Conservation (phyloP, 2,797 vertebrate species). For the Chloroceryle amazona region DNA sequence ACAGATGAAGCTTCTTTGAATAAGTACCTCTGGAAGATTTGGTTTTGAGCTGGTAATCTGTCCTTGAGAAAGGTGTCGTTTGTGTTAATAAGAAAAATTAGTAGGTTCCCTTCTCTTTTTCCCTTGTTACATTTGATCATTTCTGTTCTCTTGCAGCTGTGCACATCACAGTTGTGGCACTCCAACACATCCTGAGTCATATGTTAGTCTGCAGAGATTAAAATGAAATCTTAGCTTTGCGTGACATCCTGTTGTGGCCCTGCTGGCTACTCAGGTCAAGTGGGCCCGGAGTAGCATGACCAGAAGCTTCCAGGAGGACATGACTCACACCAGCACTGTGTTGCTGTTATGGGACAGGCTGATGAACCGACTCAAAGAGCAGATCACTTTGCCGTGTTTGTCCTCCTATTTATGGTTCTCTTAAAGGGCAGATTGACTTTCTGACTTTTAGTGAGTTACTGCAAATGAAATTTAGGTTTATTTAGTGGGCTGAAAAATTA, state of each 20-base stretch:
- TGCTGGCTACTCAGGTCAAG: not conserved
- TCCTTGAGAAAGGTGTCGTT: not conserved
- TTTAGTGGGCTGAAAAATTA: not conserved
- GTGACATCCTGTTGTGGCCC: not conserved
- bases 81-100: not conserved
- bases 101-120: not conserved
- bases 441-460: not conserved
- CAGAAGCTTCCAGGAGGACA: not conserved
- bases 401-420: not conserved
- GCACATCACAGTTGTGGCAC: not conserved
- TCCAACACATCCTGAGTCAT: not conserved
- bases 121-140: not conserved
- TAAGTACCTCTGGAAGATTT: not conserved
- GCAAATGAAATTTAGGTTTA: not conserved
- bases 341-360: not conserved
- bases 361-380: not conserved
- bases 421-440: not conserved
- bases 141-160: not conserved
- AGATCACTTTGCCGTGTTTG: not conserved
- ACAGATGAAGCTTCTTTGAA: not conserved
- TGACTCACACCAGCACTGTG: accelerated
- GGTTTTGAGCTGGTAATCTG: not conserved
- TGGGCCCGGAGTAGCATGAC: accelerated
- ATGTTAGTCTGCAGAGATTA: not conserved
- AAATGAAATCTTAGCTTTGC: not conserved